Percentiles rank a stretch among this genome's conserved stretches.
Conservation (phyloP, 1,140 invertebrate species). For the Zaprionus nigranus region DNA sequence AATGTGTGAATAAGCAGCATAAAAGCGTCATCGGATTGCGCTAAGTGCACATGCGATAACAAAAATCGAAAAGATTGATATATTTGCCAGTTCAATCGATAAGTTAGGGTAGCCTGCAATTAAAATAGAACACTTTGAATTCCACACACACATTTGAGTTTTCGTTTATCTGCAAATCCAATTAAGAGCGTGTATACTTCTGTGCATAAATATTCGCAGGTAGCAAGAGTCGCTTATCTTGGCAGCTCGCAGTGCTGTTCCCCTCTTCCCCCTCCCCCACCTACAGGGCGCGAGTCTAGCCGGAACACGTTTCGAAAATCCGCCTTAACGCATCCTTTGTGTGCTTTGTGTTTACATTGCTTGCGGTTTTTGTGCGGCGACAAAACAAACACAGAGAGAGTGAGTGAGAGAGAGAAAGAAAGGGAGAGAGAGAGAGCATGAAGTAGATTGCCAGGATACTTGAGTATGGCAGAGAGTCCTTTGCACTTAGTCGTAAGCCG, state of each 20-base stretch:
- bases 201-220: slow-evolving; percentile 4
- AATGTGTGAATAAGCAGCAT: not conserved
- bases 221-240: not conserved
- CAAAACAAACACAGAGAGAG: slow-evolving; percentile 36
- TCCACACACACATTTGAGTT: not conserved
- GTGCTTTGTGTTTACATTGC: slow-evolving; percentile 44
- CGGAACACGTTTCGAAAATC: slow-evolving; percentile 9
- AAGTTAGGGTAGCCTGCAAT: not conserved
- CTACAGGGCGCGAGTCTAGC: not conserved
- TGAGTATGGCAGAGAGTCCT: slow-evolving; percentile 45
- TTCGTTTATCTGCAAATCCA: slow-evolving; percentile 12
- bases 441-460: slow-evolving; percentile 30
- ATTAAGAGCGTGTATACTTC: slow-evolving; percentile 21
- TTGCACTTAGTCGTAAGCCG: slow-evolving; percentile 67
- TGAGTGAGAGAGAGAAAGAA: not conserved
- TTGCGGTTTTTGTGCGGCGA: slow-evolving; percentile 25
- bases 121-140: not conserved
- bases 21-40: not conserved
- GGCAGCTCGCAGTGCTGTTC: not conserved
- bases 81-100: slow-evolving; percentile 1
- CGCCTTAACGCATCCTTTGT: slow-evolving; percentile 41
- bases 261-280: not conserved
- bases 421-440: not conserved
- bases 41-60: not conserved
- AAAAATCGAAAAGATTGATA: not conserved